These are phyloP conservation scores for Apis mellifera DNA, from an alignment of 1,140 invertebrate genomes.

Conservation along the genomic window Amel_HAv3.1 CM009936.2:8512501-8513000, in stretches of 20 bases:
- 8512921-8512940: background rate
- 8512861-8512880: background rate
- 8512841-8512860: background rate
- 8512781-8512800: slow-evolving; percentile 11
- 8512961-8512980: slow-evolving; percentile 12
- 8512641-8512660: slow-evolving; percentile 43
- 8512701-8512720: background rate
- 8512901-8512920: background rate
- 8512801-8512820: background rate
- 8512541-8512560: slow-evolving; percentile 1
- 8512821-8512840: background rate
- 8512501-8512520: slow-evolving; percentile 1
- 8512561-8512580: slow-evolving; percentile 37
- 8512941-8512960: slow-evolving; percentile 12
- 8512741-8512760: background rate
- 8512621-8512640: slow-evolving; percentile 29
- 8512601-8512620: slow-evolving; percentile 40
- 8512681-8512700: slow-evolving; percentile 8
- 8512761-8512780: background rate
- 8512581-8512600: slow-evolving; percentile 20
- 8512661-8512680: slow-evolving; percentile 35
- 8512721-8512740: background rate
- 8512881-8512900: no score
- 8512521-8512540: slow-evolving; percentile 13
- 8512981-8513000: slow-evolving; percentile 19